Conservation (phyloP, 2,797 vertebrate species). For the Spheniscus humboldti region DNA sequence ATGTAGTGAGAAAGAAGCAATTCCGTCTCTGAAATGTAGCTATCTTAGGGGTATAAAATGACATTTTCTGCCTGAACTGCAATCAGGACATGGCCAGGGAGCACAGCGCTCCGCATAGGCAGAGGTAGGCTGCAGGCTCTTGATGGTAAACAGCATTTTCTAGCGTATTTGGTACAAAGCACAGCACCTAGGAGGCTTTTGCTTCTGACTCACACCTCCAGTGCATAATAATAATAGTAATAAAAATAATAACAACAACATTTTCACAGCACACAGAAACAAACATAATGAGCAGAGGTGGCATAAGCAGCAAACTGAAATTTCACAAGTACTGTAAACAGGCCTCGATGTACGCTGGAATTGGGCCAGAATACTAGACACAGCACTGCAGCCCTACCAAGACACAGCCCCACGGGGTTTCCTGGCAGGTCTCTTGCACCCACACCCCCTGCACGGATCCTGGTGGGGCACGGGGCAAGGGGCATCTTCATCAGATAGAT, state of each 20-base stretch:
- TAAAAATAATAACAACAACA: not conserved
- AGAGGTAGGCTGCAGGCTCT: not conserved
- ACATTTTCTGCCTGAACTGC: not conserved
- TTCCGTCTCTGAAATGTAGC: not conserved
- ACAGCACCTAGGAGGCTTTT: not conserved
- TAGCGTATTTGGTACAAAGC: not conserved
- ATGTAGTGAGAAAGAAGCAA: not conserved
- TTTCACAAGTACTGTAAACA: not conserved
- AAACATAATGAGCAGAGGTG: not conserved
- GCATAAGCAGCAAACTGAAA: not conserved
- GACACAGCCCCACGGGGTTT: not conserved
- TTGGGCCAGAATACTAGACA: not conserved
- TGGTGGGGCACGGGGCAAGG: not conserved
- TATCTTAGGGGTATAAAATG: not conserved
- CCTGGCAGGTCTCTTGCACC: not conserved
- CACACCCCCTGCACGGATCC: not conserved
- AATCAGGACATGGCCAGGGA: not conserved
- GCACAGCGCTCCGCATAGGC: rapidly evolving
- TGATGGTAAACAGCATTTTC: not conserved
- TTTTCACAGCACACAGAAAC: not conserved
- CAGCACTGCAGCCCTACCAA: not conserved
- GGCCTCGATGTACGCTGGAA: rapidly evolving
- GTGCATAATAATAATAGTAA: not conserved
- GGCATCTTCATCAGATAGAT: not conserved
- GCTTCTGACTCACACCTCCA: not conserved